These are phyloP conservation scores for Coleophora flavipennella DNA, from an alignment of 2,888 invertebrate species.

Conservation along the genomic window DNA sequence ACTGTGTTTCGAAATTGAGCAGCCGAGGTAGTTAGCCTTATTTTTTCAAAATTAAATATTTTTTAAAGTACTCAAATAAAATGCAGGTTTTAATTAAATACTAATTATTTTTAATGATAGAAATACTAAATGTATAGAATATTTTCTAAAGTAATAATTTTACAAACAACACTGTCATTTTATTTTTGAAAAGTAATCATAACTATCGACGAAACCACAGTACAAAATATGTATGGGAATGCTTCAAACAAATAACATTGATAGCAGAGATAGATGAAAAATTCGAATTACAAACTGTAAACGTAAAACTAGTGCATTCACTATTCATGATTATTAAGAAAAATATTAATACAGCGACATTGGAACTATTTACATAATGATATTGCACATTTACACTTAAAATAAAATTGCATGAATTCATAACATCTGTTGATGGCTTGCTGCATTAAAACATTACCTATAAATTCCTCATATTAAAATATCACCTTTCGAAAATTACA, in stretches of 20 bases:
- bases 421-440: slow-evolving; percentile 45
- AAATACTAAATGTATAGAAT: slow-evolving; percentile 64
- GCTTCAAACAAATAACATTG: slow-evolving; percentile 57
- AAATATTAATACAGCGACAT: slow-evolving; percentile 21
- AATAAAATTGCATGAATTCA: slow-evolving; percentile 50
- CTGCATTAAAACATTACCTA: slow-evolving; percentile 28
- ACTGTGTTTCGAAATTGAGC: too few species aligned
- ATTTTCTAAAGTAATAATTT: slow-evolving; percentile 56
- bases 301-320: slow-evolving; percentile 23
- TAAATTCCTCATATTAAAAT: slow-evolving; percentile 29
- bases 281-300: slow-evolving; percentile 16
- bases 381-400: slow-evolving; percentile 70
- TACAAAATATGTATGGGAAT: slow-evolving; percentile 55
- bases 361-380: slow-evolving; percentile 50
- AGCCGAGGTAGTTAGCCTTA: too few species aligned
- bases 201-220: slow-evolving; percentile 26
- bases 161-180: slow-evolving; percentile 40
- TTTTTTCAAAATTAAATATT: too few species aligned
- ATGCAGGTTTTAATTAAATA: too few species aligned
- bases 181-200: slow-evolving; percentile 34
- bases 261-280: slow-evolving; percentile 31
- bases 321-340: slow-evolving; percentile 31
- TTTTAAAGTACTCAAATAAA: too few species aligned
- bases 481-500: slow-evolving; percentile 9
- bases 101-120: slow-evolving; percentile 52